Evolutionary conservation across 1,140 invertebrate species (phyloP).

Genomic region (Scaptomyza hsui): DNA sequence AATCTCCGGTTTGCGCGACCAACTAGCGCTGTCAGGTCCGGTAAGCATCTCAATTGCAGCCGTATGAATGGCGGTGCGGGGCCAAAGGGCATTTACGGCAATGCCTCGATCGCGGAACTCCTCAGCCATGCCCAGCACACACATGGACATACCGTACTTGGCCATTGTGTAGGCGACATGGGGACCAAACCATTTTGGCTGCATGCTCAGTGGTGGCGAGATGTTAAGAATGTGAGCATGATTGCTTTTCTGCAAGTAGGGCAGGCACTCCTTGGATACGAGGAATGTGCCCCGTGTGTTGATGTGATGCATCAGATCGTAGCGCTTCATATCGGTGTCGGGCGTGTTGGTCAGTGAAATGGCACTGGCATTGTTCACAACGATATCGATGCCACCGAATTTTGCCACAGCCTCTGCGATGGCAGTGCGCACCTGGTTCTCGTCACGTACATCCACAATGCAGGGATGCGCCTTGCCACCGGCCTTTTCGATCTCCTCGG

Average conservation of each 20-base stretch:
- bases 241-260: conserved; percentile 93
- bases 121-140: conserved; percentile 97
- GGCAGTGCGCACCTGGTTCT: conserved; percentile 92
- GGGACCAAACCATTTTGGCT: conserved; percentile 95
- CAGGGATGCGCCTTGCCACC: conserved; percentile 95
- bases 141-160: conserved; percentile 99
- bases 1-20: conserved; percentile 94
- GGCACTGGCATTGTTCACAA: conserved; percentile 98
- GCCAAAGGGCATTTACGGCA: conserved; percentile 99
- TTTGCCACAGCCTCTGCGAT: conserved; percentile 91
- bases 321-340: conserved; percentile 97
- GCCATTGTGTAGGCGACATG: conserved; percentile 99
- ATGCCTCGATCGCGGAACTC: conserved; percentile 94
- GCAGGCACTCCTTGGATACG: conserved; percentile 96
- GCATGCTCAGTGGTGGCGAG: conserved; percentile 96
- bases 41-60: conserved; percentile 98
- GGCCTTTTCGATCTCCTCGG: conserved; percentile 93
- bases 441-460: conserved; percentile 96
- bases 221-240: conserved; percentile 98
- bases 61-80: conserved; percentile 96
- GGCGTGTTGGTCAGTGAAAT: conserved; percentile 95
- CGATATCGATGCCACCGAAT: conserved; percentile 98
- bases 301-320: conserved; percentile 96
- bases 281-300: conserved; percentile 97
- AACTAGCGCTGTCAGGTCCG: conserved; percentile 86